Evolutionary conservation across 2,113 vertebrate genomes (phyloP).

Genomic region (Casuarius casuarius): DNA sequence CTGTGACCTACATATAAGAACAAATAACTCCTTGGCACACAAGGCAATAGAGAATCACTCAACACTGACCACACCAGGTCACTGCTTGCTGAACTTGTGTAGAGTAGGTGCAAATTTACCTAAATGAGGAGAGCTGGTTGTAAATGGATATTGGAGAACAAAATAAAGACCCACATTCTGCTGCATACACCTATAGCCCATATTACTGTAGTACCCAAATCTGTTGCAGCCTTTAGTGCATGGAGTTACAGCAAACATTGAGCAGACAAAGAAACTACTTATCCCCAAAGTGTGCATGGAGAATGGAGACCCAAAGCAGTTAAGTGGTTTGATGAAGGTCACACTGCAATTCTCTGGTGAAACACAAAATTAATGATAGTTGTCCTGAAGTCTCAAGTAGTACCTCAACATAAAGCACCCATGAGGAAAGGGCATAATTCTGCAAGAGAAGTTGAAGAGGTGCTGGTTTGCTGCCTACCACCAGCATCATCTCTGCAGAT

Average conservation of each 20-base stretch:
- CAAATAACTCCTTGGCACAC: not conserved
- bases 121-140: not conserved
- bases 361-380: not conserved
- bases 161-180: not conserved
- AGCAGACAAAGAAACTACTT: not conserved
- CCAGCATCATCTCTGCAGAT: not conserved
- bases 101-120: not conserved
- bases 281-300: not conserved
- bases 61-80: not conserved
- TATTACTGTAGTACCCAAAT: not conserved
- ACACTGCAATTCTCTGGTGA: not conserved
- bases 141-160: not conserved
- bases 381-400: not conserved
- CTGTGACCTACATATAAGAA: not conserved
- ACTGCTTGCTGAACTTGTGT: not conserved
- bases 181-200: not conserved
- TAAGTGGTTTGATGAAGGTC: not conserved
- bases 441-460: not conserved
- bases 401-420: not conserved
- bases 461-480: not conserved
- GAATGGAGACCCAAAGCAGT: not conserved
- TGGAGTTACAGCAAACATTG: not conserved
- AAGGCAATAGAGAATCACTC: not conserved
- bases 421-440: not conserved
- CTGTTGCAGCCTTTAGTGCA: not conserved